A percentile compares a stretch with the other conserved stretches of the same genome.
phyloP scores from a whole-genome alignment of 2,113 vertebrate species.

The Alexandromys fortis region DNA sequence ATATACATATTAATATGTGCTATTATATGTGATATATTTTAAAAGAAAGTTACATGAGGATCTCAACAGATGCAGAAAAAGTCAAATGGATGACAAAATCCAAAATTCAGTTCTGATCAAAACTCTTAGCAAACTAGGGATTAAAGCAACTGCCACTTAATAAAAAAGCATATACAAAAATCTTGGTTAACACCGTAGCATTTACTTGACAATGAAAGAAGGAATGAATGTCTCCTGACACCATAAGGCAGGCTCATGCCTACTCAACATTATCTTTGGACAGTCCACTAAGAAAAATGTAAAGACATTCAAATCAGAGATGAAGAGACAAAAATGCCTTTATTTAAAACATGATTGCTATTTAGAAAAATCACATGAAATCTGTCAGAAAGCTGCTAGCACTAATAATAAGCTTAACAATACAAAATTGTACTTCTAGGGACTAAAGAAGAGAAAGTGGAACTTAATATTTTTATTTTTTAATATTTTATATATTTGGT shows the following conservation, averaged over 20 bases:
- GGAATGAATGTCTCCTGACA: slow-evolving; percentile 8
- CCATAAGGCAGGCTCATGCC: background rate
- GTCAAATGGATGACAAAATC: background rate
- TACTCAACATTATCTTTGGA: background rate
- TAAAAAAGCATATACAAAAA: slow-evolving; percentile 18
- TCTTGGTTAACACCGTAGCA: background rate
- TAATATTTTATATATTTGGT: background rate
- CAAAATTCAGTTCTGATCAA: slow-evolving; percentile 24
- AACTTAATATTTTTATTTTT: slow-evolving; percentile 4
- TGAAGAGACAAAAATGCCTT: background rate
- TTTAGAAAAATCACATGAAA: slow-evolving; percentile 56
- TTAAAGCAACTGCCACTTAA: background rate
- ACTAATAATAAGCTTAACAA: slow-evolving; percentile 34
- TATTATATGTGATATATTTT: background rate
- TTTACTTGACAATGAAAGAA: background rate
- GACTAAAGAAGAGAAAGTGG: slow-evolving; percentile 9
- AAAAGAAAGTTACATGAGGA: slow-evolving; percentile 24
- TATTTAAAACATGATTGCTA: slow-evolving; percentile 19
- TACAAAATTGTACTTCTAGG: background rate
- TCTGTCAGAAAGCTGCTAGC: background rate
- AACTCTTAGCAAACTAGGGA: slow-evolving; percentile 28
- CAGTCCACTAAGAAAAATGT: background rate
- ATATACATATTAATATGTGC: background rate
- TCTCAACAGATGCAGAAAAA: background rate
- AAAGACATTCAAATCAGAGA: slow-evolving; percentile 11